Base-by-base conservation (phyloP, 1,140 invertebrate species). In the Mesaphorura yosii region DNA sequence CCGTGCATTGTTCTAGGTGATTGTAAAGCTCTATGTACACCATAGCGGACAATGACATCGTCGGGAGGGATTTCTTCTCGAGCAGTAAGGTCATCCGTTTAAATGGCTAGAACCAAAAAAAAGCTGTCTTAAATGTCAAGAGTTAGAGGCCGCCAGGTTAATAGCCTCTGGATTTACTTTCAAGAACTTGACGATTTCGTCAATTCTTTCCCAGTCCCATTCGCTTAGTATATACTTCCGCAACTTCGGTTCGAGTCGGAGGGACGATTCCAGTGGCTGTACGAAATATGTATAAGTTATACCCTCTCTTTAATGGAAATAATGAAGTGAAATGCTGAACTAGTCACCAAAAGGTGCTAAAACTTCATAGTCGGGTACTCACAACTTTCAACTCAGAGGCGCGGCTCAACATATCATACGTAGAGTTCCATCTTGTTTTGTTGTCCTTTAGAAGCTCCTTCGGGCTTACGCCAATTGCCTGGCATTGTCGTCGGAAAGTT, bases 1-100 rank as follows among this genome's bases (percentile, higher is more conserved):
- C 31, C n/a, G 15, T 6, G 20, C 17, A 50, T 39, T 42, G 38
- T 26, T 50, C 48, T 15, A 50, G 26, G 40, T 50, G 48, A 10
- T 14, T 10, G 22, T 29, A 50, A 23, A 50, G 6, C 40, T 42
- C 25, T 23, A 25, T 39, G 28, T 50, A 50, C 6, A 50, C 20
- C 37, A 40, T 25, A 25, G 34, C 31, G 20, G 3, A 39, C 6
- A 50, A 39, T n/a, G 48, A 38, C 4, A 50, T 50, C 3, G 6
- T 42, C 7, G 48, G 31, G 14, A 40, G 19, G 3, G 38, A n/a
- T 12, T 38, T 17, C n/a, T 12, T 7, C 4, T 31, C 38, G 17
- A 40, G 3, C 15, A 14, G n/a, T 14, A 39, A 5, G 26, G 48
- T 50, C 34, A 50, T 40, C 7, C 40, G 22, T 25, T 50, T 31